Base-by-base conservation (phyloP, 2,113 vertebrate species). In the Platysteira castanea region DNA sequence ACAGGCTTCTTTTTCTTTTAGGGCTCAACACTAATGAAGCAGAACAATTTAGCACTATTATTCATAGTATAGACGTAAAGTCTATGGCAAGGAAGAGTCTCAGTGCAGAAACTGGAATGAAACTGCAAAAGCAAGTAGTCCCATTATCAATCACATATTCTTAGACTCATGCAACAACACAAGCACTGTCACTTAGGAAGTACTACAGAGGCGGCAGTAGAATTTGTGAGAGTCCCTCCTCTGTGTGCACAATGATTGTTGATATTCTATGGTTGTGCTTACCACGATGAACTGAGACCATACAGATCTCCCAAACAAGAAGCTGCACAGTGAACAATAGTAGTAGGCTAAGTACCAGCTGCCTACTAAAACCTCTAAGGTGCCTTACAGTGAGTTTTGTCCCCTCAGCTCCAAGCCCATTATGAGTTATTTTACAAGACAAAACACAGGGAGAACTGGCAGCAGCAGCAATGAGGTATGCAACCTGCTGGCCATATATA, bases 101-200 rank as follows among this genome's bases (percentile, higher is more conserved):
- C 17, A 21, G 2, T 35, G 47, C 21, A 90, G 73, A 84, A 93
- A 78, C 11, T 49, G 21, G 35, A 89, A 44, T 7, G 22, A 74
- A 93, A 41, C 15, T 28, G 37, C 64, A 71, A 15, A 86, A 90
- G 49, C 15, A 77, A 85, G 21, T 3, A 76, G 33, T 77, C 10
- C 18, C 1, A 1, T 30, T 54, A 37, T 53, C 33, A 54, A 1
- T 33, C 10, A 3, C 1, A 2, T 74, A 37, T 74, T 81, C 47
- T 61, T 59, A 57, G 11, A 37, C 26, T 56, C 44, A 21, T 52
- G 56, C 16, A 50, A 71, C 26, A 64, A 64, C 23, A 74, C 27
- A 64, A 67, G 30, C 16, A 23, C 76, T 69, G 28, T 59, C 24
- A 15, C 53, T 77, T 42, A 17, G 6, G 4, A 83, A 83, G 56